Evolutionary conservation across 2,797 vertebrate genomes (phyloP), one percentile per base, ranked within the genome.

Genomic region (Melopsittacus undulatus): DNA sequence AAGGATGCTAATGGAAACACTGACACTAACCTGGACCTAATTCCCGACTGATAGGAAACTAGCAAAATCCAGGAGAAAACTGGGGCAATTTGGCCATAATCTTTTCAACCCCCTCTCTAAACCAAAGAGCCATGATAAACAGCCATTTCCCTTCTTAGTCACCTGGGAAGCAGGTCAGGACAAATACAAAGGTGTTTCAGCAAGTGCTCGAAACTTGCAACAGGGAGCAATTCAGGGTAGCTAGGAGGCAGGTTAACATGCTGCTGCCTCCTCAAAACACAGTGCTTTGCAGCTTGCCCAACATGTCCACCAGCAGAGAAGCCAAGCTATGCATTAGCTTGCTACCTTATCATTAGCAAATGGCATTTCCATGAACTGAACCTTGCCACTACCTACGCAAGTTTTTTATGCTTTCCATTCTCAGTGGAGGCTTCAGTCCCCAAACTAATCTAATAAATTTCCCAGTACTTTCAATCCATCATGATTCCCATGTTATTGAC

Each of bases 291-390:
- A 34, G 67, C 52, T 69, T 54, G 62, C 70, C 45, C 42, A 42
- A 15, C 0, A 0, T 0, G 1, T 24, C 45, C 62, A 42, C 10
- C 48, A 14, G n/a, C 64, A 81, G 36, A 19, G 17, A 76, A 77
- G 15, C 34, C 0, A 72, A 72, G 30, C 54, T 22, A 24, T 12
- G n/a, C 29, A 12, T 49, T n/a, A 76, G 40, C 64, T n/a, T 13
- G 21, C 59, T 70, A 38, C 3, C 2, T 29, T 42, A 43, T 23
- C 38, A 21, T 36, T 52, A 83, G 3, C 46, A 75, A 72, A 75
- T 5, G 22, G 45, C 24, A 72, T 66, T 68, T 82, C 52, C 4
- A 62, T 17, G 23, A 73, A 32, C 45, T 45, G 36, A 74, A 63
- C 34, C 43, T 64, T 0, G 0, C 26, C 15, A 5, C 32, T 17